Percentiles rank a stretch among this genome's conserved stretches.
phyloP scores from a whole-genome alignment of 2,113 vertebrate genomes.

The Varanus salvator region DNA sequence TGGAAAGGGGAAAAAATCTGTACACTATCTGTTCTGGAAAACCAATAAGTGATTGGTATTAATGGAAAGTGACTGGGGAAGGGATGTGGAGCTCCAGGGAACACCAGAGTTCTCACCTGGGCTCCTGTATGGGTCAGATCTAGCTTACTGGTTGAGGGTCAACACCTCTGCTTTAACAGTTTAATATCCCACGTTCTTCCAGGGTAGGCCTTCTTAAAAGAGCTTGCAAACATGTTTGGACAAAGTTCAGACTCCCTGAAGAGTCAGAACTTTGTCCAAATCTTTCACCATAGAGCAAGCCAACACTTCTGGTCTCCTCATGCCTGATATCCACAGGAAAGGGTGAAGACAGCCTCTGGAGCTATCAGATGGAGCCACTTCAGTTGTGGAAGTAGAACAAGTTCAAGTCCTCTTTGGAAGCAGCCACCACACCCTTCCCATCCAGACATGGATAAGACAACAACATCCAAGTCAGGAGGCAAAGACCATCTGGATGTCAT shows the following conservation, averaged over 20 bases:
- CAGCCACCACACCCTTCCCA: background rate
- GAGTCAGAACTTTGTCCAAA: no score
- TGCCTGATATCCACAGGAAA: background rate
- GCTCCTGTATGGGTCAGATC: no score
- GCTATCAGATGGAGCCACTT: background rate
- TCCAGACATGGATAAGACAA: no score
- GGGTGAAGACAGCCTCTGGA: background rate
- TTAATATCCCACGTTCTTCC: background rate
- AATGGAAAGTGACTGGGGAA: no score
- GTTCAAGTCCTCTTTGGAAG: background rate
- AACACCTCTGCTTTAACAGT: background rate
- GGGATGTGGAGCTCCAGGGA: no score
- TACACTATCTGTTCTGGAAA: no score
- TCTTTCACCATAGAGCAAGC: background rate
- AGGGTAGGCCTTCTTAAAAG: background rate
- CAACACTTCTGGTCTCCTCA: background rate
- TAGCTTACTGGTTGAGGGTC: no score
- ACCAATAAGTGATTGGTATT: no score
- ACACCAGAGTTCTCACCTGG: no score
- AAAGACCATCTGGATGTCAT: no score
- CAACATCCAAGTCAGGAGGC: no score
- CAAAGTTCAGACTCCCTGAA: background rate
- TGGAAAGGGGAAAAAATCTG: no score
- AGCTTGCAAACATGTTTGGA: background rate
- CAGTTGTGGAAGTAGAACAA: background rate